phyloP scores from a whole-genome alignment of 2,888 invertebrate species.

The Dryococelus australis region DNA sequence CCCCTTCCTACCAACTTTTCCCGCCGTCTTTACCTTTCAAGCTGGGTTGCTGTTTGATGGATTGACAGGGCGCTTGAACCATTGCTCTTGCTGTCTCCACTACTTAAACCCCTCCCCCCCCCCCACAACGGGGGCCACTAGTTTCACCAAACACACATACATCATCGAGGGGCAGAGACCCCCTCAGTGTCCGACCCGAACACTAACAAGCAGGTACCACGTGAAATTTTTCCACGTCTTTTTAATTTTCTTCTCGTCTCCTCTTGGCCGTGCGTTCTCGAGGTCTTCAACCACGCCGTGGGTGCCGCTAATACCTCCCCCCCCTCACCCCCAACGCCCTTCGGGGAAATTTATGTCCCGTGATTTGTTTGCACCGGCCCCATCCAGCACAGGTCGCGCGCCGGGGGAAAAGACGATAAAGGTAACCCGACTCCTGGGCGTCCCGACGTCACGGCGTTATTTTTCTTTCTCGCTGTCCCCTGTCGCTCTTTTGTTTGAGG shows the following conservation, averaged over 20 bases:
- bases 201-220: conserved; percentile 23
- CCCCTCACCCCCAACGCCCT: background rate
- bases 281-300: too few relatives aligned
- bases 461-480: background rate
- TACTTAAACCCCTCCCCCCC: background rate
- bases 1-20: background rate
- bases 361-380: background rate
- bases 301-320: too few relatives aligned
- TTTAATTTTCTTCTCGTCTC: background rate
- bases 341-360: background rate
- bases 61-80: conserved; percentile 35
- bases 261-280: background rate
- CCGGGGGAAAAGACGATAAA: background rate
- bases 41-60: conserved; percentile 35
- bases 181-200: background rate
- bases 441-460: background rate
- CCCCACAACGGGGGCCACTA: background rate
- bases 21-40: too few relatives aligned
- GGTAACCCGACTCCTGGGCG: conserved; percentile 9
- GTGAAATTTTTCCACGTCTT: background rate
- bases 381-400: background rate
- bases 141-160: conserved; percentile 16
- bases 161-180: background rate
- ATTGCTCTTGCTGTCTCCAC: conserved; percentile 43
- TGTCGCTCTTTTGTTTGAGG: background rate